Percentiles rank a stretch among this genome's conserved stretches.
Conservation (phyloP, 2,113 vertebrate species). For the Bufo bufo region DNA sequence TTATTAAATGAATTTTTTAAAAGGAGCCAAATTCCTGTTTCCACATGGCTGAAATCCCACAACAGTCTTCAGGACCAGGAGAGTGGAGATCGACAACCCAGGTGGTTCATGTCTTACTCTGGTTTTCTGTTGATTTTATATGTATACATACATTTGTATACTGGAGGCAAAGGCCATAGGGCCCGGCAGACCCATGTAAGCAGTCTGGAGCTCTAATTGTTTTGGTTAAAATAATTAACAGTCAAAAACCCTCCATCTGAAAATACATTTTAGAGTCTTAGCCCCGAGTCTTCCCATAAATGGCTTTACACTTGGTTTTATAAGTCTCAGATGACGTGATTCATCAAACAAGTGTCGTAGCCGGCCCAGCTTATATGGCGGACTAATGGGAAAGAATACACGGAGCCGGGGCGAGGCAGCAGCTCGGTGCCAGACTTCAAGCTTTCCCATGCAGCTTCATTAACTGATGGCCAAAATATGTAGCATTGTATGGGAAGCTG, state of each 20-base stretch:
- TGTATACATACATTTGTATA: background rate
- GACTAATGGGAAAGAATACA: constrained; percentile 10
- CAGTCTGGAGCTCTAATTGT: background rate
- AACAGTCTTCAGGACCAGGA: background rate
- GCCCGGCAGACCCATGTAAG: background rate
- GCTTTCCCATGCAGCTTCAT: background rate
- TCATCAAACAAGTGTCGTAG: background rate
- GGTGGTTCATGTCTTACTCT: background rate
- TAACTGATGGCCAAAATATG: background rate
- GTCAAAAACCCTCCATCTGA: background rate
- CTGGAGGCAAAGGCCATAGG: background rate
- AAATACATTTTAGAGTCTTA: background rate
- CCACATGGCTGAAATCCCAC: background rate
- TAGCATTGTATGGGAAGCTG: background rate
- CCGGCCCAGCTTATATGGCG: constrained; percentile 17
- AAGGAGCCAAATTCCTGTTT: background rate
- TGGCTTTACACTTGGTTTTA: constrained; percentile 42
- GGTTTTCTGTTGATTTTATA: background rate
- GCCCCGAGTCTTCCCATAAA: constrained; percentile 30
- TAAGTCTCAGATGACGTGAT: constrained; percentile 15
- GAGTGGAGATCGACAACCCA: background rate
- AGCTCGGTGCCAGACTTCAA: background rate
- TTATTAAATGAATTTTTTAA: background rate
- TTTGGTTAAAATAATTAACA: constrained; percentile 6
- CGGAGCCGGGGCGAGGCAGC: background rate